Percentiles rank a stretch among this genome's conserved stretches.
phyloP scores from a whole-genome alignment of 35 echinoderm and acorn worm genomes.

The Chiridota heheva region DNA sequence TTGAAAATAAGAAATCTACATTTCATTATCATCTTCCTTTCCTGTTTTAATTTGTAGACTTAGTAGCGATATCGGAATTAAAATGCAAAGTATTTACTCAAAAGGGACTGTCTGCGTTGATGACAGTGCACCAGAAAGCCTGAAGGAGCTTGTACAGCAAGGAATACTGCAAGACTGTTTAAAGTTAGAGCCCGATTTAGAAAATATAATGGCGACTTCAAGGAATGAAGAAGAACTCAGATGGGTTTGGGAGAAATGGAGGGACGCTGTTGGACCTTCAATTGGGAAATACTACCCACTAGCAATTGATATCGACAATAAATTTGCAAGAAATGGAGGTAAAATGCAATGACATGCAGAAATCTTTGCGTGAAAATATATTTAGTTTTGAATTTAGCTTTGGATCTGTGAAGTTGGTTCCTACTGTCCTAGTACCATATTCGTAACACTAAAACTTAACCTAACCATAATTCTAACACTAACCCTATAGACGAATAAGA shows the following conservation, averaged over 20 bases:
- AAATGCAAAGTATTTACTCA: conserved; percentile 64
- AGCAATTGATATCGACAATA: conserved; percentile 36
- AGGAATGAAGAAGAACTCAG: conserved; percentile 69
- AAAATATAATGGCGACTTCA: conserved; percentile 65
- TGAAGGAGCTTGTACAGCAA: neutral
- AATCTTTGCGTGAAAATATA: too few species aligned
- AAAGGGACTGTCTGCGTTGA: conserved; percentile 63
- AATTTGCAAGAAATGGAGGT: conserved; percentile 52
- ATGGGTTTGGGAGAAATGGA: conserved; percentile 80
- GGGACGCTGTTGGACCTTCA: conserved; percentile 68
- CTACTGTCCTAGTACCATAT: too few species aligned
- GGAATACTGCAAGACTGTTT: too few species aligned
- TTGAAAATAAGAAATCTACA: too few species aligned
- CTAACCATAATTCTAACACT: too few species aligned
- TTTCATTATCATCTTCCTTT: too few species aligned
- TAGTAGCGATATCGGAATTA: neutral
- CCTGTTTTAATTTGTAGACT: neutral
- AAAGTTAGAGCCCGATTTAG: conserved; percentile 39
- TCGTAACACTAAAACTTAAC: too few species aligned
- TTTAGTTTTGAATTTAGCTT: too few species aligned
- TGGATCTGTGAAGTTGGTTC: too few species aligned
- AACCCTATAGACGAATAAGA: too few species aligned
- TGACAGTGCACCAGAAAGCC: conserved; percentile 2
- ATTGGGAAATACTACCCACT: conserved; percentile 40
- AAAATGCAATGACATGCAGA: neutral